Evolutionary conservation across 2,113 vertebrate genomes (phyloP).

Genomic region (Cephalophus harveyi): DNA sequence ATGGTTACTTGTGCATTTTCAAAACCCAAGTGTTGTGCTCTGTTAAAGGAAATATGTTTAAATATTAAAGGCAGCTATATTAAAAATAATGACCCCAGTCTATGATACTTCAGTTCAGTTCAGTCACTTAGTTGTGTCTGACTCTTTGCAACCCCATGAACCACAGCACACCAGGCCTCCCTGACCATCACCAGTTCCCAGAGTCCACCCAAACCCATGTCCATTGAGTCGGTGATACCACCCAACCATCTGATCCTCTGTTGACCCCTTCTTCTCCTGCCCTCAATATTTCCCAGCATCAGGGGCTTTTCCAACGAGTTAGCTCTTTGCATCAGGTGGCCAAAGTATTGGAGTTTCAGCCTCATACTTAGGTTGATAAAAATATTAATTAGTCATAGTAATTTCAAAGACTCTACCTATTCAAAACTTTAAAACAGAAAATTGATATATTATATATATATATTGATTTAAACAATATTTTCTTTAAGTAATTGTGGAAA

Average conservation of each 20-base stretch:
- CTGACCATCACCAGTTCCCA: not conserved
- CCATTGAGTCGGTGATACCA: not conserved
- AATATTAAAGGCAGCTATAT: too few relatives aligned
- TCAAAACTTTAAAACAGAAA: not conserved
- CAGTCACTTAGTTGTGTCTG: too few relatives aligned
- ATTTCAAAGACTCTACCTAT: not conserved
- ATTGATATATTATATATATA: not conserved
- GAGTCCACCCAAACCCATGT: not conserved
- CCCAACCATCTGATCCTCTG: not conserved
- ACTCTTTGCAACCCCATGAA: too few relatives aligned
- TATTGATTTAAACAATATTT: not conserved
- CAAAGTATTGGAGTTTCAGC: not conserved
- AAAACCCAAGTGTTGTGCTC: too few relatives aligned
- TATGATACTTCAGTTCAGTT: too few relatives aligned
- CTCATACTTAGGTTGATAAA: not conserved
- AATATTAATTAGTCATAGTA: not conserved
- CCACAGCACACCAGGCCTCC: too few relatives aligned
- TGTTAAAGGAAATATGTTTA: too few relatives aligned
- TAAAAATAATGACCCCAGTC: too few relatives aligned
- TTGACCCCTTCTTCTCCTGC: not conserved
- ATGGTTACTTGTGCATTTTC: too few relatives aligned
- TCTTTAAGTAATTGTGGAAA: not conserved
- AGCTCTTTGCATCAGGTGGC: not conserved
- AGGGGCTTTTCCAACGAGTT: too few relatives aligned
- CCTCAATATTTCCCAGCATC: not conserved